Evolutionary conservation across 2,113 vertebrate species (phyloP).

Genomic region (Lepus europaeus): DNA sequence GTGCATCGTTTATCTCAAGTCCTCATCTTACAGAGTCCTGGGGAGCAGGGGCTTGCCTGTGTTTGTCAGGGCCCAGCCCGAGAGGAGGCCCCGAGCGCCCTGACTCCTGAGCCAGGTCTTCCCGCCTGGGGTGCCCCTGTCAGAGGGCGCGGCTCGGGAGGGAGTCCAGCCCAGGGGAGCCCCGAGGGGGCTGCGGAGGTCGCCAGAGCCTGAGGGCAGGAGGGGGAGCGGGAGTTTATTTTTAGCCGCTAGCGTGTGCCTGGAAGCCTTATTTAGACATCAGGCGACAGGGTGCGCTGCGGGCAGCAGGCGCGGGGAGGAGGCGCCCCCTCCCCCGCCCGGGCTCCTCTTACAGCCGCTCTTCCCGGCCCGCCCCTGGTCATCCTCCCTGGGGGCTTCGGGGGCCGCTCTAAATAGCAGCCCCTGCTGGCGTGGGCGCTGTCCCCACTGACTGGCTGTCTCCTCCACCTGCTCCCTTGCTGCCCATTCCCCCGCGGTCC

Average conservation of each 20-base stretch:
- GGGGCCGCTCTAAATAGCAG: constrained; percentile 67
- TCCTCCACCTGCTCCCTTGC: not conserved
- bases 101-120: not conserved
- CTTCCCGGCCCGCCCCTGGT: not conserved
- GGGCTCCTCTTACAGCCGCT: constrained; percentile 29
- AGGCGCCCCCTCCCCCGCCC: constrained; percentile 8
- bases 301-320: constrained; percentile 38
- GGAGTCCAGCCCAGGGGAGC: constrained; percentile 28
- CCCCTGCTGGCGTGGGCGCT: not conserved
- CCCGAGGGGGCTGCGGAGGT: constrained; percentile 57
- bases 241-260: constrained; percentile 77
- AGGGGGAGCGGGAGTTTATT: constrained; percentile 72
- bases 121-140: no score
- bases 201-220: constrained; percentile 62
- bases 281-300: constrained; percentile 65
- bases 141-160: not conserved
- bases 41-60: not conserved
- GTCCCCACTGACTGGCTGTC: not conserved
- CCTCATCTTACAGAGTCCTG: not conserved
- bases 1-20: not conserved
- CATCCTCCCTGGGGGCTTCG: constrained; percentile 39
- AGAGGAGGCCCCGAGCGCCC: not conserved
- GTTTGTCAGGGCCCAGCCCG: not conserved
- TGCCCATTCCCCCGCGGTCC: not conserved
- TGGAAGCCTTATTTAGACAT: constrained; percentile 83